A percentile compares a stretch with the other conserved stretches of the same genome.
These are phyloP conservation scores for Polyommatus iphigenia DNA, from an alignment of 2,888 invertebrate genomes.

Conservation along the genomic window DNA sequence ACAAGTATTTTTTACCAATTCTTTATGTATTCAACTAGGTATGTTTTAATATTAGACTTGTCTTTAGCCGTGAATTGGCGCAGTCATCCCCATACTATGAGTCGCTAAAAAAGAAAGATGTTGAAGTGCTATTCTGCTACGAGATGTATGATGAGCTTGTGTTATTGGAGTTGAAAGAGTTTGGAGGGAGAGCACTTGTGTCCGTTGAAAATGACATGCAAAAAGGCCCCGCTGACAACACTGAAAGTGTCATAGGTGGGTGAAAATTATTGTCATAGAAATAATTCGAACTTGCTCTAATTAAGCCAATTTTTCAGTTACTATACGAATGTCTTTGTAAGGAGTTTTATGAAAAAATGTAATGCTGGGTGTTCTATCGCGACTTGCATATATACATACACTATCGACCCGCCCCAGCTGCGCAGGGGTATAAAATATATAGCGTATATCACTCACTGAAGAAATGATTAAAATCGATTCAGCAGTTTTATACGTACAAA, in stretches of 20 bases:
- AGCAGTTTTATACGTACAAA: too few species aligned
- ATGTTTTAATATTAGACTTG: constrained; percentile 30
- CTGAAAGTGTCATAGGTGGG: constrained; percentile 82
- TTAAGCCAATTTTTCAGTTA: too few species aligned
- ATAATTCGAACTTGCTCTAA: not conserved
- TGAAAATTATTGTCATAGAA: not conserved
- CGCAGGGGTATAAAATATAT: too few species aligned
- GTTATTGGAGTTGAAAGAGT: constrained; percentile 92
- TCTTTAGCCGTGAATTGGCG: constrained; percentile 90
- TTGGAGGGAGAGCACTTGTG: constrained; percentile 86
- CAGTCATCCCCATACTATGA: constrained; percentile 98
- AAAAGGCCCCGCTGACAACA: constrained; percentile 81
- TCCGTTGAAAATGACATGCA: constrained; percentile 97
- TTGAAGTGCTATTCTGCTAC: constrained; percentile 96
- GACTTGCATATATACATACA: too few species aligned
- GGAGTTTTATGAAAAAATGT: too few species aligned
- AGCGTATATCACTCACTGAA: too few species aligned
- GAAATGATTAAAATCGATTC: too few species aligned
- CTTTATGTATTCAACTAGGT: not conserved
- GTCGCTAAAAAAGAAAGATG: constrained; percentile 90
- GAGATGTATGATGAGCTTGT: constrained; percentile 99
- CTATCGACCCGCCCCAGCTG: too few species aligned
- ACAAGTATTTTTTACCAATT: too few species aligned
- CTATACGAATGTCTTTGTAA: too few species aligned
- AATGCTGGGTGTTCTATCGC: too few species aligned